Conservation (phyloP, 2,113 vertebrate genomes). For the Gymnocephalus cernua region DNA sequence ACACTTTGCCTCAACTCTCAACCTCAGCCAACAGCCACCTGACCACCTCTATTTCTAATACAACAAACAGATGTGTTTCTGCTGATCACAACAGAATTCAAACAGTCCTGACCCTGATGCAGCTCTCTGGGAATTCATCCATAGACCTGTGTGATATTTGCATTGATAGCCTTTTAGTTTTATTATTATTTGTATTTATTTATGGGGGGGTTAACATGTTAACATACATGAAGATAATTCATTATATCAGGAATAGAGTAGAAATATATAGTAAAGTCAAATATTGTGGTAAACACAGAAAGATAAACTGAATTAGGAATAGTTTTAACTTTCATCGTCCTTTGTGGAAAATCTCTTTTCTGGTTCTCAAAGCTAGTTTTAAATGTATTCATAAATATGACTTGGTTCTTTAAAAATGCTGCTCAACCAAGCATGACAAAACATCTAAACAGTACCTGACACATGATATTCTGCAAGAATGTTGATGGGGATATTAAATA, state of each 20-base stretch:
- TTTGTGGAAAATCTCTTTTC: constrained; percentile 8
- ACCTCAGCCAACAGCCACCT: constrained; percentile 36
- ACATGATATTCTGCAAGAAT: constrained; percentile 52
- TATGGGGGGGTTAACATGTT: background rate
- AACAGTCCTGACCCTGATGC: constrained; percentile 18
- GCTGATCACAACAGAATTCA: constrained; percentile 40
- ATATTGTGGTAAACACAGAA: background rate
- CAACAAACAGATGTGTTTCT: constrained; percentile 44
- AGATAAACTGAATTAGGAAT: constrained; percentile 16
- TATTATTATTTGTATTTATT: background rate
- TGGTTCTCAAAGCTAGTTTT: constrained; percentile 1
- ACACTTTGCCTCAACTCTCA: constrained; percentile 60
- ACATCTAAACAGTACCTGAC: constrained; percentile 66
- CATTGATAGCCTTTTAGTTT: background rate
- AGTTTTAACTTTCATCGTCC: background rate
- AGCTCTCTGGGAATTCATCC: constrained; percentile 12
- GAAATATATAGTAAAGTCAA: background rate
- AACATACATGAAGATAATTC: background rate
- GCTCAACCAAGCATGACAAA: constrained; percentile 32
- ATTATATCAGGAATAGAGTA: constrained; percentile 15
- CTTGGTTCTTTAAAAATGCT: constrained; percentile 1
- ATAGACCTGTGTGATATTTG: constrained; percentile 12
- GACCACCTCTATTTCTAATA: constrained; percentile 22
- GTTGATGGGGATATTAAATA: constrained; percentile 75
- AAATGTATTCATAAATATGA: constrained; percentile 18